Evolutionary conservation across 2,888 invertebrate genomes (phyloP).

Genomic region (Aphrophora alni): DNA sequence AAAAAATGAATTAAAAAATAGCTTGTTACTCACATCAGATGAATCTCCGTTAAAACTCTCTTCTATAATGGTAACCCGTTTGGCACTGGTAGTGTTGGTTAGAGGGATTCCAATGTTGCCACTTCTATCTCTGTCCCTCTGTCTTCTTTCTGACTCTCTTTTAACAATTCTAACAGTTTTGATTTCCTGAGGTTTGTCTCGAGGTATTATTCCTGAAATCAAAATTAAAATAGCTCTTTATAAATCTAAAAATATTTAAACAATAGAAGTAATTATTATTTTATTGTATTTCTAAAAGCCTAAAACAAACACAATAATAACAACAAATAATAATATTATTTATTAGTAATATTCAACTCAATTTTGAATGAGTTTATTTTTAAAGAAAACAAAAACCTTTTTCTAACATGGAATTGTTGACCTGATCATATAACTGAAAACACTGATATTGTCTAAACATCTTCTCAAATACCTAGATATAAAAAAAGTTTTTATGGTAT

Average conservation of each 20-base stretch:
- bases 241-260: slow-evolving; percentile 30
- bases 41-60: slow-evolving; percentile 49
- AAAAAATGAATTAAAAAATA: no score
- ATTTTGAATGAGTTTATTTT: no score
- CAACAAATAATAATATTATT: no score
- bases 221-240: slow-evolving; percentile 37
- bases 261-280: no score
- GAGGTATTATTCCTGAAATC: slow-evolving; percentile 68
- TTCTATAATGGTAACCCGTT: slow-evolving; percentile 55
- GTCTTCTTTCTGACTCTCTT: slow-evolving; percentile 85
- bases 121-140: slow-evolving; percentile 77
- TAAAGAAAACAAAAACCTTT: no score
- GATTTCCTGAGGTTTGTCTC: slow-evolving; percentile 83
- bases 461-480: no score
- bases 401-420: no score
- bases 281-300: background rate
- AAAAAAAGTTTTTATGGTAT: no score
- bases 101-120: slow-evolving; percentile 55
- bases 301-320: slow-evolving; percentile 48
- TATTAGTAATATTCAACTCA: no score
- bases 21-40: background rate
- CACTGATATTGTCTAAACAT: no score
- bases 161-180: slow-evolving; percentile 95
- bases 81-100: slow-evolving; percentile 47
- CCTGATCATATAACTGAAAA: no score